phyloP scores from a whole-genome alignment of 2,797 vertebrate species.

The Eupleurogrammus muticus region DNA sequence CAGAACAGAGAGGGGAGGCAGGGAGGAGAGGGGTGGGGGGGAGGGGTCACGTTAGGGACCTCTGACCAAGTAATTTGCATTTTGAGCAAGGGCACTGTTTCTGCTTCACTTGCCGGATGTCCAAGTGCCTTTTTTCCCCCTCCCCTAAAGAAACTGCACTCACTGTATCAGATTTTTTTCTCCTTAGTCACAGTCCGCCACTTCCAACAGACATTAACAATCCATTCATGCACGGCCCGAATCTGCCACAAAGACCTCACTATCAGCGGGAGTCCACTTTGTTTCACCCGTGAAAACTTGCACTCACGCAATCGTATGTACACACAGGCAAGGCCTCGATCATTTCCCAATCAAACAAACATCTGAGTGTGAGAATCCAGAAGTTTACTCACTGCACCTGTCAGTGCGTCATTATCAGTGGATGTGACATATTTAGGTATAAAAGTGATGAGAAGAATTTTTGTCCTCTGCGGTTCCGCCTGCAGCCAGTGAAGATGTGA shows the following conservation, averaged over 20 bases:
- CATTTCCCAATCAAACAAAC: slow-evolving; percentile 53
- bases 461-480: neutral
- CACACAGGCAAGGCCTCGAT: slow-evolving; percentile 45
- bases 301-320: slow-evolving; percentile 33
- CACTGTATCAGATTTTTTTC: slow-evolving; percentile 62
- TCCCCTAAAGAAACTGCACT: slow-evolving; percentile 42
- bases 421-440: no score
- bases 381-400: slow-evolving; percentile 22
- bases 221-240: slow-evolving; percentile 65
- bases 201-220: slow-evolving; percentile 69
- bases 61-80: slow-evolving; percentile 74
- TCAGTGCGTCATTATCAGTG: neutral
- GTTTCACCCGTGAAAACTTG: slow-evolving; percentile 30
- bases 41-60: slow-evolving; percentile 54
- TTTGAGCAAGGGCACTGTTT: slow-evolving; percentile 61
- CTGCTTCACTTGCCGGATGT: slow-evolving; percentile 68
- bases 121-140: slow-evolving; percentile 37
- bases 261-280: slow-evolving; percentile 54
- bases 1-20: slow-evolving; percentile 47
- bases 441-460: neutral
- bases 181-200: slow-evolving; percentile 62
- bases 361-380: slow-evolving; percentile 17
- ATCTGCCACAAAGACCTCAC: slow-evolving; percentile 69
- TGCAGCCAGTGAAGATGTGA: slow-evolving; percentile 1
- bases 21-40: slow-evolving; percentile 36